A percentile compares a stretch with the other conserved stretches of the same genome.
These are phyloP conservation scores for Andrena bicolor DNA, from an alignment of 2,888 invertebrate species.

Conservation along the genomic window DNA sequence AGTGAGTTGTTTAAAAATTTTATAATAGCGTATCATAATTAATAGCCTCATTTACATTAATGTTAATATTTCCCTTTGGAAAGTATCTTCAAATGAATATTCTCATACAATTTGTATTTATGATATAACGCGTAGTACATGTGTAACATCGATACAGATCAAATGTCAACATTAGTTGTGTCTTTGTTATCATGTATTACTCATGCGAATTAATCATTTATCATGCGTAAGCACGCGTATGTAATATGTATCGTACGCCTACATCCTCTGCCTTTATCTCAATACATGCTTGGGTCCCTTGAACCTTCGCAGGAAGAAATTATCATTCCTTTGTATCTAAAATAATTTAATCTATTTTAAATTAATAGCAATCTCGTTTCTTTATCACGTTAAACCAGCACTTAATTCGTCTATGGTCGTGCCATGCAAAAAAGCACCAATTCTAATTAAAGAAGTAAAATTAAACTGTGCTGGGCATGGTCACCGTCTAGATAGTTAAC, in stretches of 20 bases:
- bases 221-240: slow-evolving; percentile 18
- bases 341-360: too few species aligned
- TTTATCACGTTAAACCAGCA: too few species aligned
- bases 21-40: not conserved
- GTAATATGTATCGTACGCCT: slow-evolving; percentile 13
- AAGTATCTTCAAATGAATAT: not conserved
- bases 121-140: not conserved
- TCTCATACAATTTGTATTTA: not conserved
- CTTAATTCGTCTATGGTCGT: too few species aligned
- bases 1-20: slow-evolving; percentile 45
- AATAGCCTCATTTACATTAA: not conserved
- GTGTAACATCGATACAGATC: slow-evolving; percentile 22
- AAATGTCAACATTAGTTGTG: slow-evolving; percentile 40
- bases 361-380: too few species aligned
- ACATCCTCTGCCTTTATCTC: slow-evolving; percentile 20
- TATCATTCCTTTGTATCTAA: not conserved
- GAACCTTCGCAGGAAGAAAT: not conserved
- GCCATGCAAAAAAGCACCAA: too few species aligned
- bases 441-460: too few species aligned
- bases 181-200: slow-evolving; percentile 59
- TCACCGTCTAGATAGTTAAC: too few species aligned
- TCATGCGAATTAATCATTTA: slow-evolving; percentile 65
- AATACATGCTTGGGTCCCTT: not conserved
- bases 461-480: too few species aligned
- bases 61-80: not conserved